Percentiles rank a stretch among this genome's conserved stretches.
phyloP scores from a whole-genome alignment of 2,113 vertebrate species.

The Tachysurus vachellii region DNA sequence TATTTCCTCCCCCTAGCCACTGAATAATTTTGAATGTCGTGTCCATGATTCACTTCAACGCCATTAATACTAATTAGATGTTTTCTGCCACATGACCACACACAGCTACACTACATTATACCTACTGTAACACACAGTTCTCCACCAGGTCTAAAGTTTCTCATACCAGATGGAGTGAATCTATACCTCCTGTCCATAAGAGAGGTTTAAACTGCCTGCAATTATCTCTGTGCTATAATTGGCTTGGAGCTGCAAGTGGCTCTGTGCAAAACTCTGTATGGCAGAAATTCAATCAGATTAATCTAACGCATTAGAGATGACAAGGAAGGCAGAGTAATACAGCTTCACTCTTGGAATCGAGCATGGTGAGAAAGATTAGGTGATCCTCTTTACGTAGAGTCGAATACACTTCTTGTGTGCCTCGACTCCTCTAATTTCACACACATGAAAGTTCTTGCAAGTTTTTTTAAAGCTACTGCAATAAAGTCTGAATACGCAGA shows the following conservation, averaged over 20 bases:
- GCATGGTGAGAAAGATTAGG: conserved; percentile 13
- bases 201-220: not conserved
- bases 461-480: conserved; percentile 14
- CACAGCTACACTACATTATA: not conserved
- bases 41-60: conserved; percentile 37
- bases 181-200: conserved; percentile 25
- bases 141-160: not conserved
- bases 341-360: conserved; percentile 25
- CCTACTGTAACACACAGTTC: not conserved
- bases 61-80: conserved; percentile 41
- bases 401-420: not conserved
- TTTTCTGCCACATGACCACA: not conserved
- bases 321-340: not conserved
- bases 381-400: conserved; percentile 31
- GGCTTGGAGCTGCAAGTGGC: not conserved
- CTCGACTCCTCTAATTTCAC: conserved; percentile 9
- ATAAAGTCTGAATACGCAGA: conserved; percentile 35
- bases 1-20: conserved; percentile 10
- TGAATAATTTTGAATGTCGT: conserved; percentile 43
- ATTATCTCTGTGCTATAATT: conserved; percentile 38
- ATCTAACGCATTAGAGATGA: conserved; percentile 37
- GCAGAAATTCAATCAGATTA: conserved; percentile 33
- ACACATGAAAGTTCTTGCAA: not conserved
- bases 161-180: conserved; percentile 14
- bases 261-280: conserved; percentile 10